Evolutionary conservation across 2,888 invertebrate genomes (phyloP).

Genomic region (Synanthedon myopaeformis): DNA sequence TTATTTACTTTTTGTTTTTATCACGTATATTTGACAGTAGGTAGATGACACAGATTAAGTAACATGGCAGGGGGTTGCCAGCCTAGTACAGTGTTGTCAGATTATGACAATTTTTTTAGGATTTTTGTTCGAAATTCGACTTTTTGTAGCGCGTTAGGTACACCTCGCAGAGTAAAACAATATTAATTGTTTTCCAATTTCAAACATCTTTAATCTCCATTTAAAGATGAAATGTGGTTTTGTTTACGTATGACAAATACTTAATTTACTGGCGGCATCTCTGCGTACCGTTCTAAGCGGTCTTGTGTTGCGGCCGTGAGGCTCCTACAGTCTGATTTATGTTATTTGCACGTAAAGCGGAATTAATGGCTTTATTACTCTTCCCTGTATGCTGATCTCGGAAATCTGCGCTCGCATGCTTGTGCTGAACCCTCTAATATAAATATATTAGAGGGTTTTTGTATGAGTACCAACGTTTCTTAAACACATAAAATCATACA

Average conservation of each 20-base stretch:
- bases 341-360: conserved; percentile 67
- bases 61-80: too few species aligned
- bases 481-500: too few species aligned
- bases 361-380: conserved; percentile 69
- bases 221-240: conserved; percentile 14
- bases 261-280: conserved; percentile 48
- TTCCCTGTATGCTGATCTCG: conserved; percentile 61
- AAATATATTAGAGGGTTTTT: too few species aligned
- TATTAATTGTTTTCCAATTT: background rate
- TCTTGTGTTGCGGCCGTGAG: conserved; percentile 56
- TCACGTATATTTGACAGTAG: too few species aligned
- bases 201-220: conserved; percentile 30
- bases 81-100: too few species aligned
- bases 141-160: too few species aligned
- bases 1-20: too few species aligned
- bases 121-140: too few species aligned
- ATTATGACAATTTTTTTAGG: too few species aligned
- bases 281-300: conserved; percentile 42
- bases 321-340: conserved; percentile 54
- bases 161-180: too few species aligned
- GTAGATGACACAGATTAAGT: too few species aligned
- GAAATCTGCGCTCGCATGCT: conserved; percentile 34
- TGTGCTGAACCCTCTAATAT: conserved; percentile 14
- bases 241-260: conserved; percentile 45
- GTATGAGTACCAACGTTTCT: too few species aligned